phyloP scores from a whole-genome alignment of 2,888 invertebrate genomes.

The Julus scandinavius region DNA sequence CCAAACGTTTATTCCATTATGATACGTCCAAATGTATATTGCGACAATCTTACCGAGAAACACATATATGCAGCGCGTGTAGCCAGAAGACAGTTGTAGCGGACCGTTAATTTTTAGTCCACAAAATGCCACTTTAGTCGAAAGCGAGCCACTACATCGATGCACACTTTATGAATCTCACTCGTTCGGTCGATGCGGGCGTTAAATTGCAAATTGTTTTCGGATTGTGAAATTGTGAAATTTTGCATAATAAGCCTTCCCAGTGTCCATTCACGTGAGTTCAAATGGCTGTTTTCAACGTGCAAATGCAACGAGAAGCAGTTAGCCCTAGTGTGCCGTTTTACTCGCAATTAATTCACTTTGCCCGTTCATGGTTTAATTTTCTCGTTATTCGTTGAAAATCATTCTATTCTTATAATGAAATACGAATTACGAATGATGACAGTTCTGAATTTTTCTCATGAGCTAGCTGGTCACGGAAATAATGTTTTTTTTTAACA shows the following conservation, averaged over 20 bases:
- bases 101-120: not conserved
- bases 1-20: not conserved
- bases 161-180: conserved; percentile 30
- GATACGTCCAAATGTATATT: conserved; percentile 17
- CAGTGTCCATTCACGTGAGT: not conserved
- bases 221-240: not conserved
- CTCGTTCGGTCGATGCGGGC: not conserved
- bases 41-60: conserved; percentile 13
- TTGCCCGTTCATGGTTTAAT: not conserved
- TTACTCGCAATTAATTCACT: not conserved
- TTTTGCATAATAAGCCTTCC: not conserved
- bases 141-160: not conserved
- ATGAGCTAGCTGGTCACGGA: too few species aligned
- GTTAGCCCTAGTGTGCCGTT: not conserved
- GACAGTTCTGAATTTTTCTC: not conserved
- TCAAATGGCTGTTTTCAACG: not conserved
- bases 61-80: conserved; percentile 2
- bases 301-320: not conserved
- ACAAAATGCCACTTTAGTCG: not conserved
- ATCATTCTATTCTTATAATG: conserved; percentile 23
- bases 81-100: not conserved
- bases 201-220: not conserved
- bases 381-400: conserved; percentile 1
- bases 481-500: too few species aligned
- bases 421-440: not conserved